phyloP scores from a whole-genome alignment of 2,797 vertebrate genomes.

The Hafferia zeledoni region DNA sequence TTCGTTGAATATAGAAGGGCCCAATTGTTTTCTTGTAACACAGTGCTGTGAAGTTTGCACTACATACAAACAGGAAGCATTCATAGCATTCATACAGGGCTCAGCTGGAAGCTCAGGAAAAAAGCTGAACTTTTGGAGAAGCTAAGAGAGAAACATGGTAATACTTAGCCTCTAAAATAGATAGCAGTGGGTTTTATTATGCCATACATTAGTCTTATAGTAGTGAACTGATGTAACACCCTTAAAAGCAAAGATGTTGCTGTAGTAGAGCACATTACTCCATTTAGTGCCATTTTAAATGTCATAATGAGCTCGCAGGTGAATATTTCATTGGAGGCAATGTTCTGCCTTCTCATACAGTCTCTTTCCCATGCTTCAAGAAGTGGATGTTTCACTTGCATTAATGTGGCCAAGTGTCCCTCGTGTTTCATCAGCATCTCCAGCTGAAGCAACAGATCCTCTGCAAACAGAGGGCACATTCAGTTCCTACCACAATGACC shows the following conservation, averaged over 20 bases:
- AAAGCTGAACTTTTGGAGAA: neutral
- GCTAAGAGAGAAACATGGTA: neutral
- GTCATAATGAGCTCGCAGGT: neutral
- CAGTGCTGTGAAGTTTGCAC: neutral
- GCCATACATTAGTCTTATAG: neutral
- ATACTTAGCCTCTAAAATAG: neutral
- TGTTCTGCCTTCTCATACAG: neutral
- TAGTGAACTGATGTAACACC: fast-evolving
- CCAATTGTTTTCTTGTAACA: neutral
- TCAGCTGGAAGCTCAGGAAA: neutral
- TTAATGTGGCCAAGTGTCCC: neutral
- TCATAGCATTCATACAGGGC: neutral
- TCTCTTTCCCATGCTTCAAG: neutral
- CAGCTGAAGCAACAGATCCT: neutral
- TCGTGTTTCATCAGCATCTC: neutral
- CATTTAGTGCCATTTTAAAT: neutral
- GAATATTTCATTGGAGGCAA: neutral
- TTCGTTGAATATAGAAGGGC: neutral
- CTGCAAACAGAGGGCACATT: neutral
- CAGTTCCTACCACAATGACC: neutral
- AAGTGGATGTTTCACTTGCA: neutral
- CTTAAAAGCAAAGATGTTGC: neutral
- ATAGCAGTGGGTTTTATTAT: neutral
- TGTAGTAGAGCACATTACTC: neutral
- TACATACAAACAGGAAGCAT: neutral